A percentile compares a stretch with the other conserved stretches of the same genome.
Evolutionary conservation across 2,797 vertebrate species (phyloP).

Genomic region (Xyrichtys novacula): DNA sequence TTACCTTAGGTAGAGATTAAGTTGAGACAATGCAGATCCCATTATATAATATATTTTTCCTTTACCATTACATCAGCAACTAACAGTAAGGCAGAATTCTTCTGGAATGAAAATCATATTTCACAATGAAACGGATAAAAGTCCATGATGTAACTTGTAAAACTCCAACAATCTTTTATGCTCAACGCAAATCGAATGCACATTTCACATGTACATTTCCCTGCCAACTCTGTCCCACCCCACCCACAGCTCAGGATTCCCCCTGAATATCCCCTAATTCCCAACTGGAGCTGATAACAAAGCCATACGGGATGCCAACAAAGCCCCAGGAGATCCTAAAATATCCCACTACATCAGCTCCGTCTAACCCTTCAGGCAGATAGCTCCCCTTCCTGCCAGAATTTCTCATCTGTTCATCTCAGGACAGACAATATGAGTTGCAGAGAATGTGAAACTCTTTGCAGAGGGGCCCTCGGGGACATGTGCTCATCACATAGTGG

Average conservation of each 20-base stretch:
- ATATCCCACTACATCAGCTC: slow-evolving; percentile 62
- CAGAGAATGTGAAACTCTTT: slow-evolving; percentile 68
- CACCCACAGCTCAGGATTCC: slow-evolving; percentile 58
- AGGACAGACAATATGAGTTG: slow-evolving; percentile 72
- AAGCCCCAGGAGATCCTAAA: slow-evolving; percentile 73
- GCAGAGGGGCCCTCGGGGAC: slow-evolving; percentile 71
- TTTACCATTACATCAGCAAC: slow-evolving; percentile 7
- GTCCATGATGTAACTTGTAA: slow-evolving; percentile 30
- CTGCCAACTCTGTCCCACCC: slow-evolving; percentile 40
- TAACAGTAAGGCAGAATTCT: slow-evolving; percentile 20
- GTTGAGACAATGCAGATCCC: neutral
- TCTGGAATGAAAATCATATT: slow-evolving; percentile 37
- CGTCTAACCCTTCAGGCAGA: slow-evolving; percentile 57
- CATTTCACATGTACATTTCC: slow-evolving; percentile 49
- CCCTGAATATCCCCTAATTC: slow-evolving; percentile 64
- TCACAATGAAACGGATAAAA: slow-evolving; percentile 24
- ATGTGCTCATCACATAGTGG: slow-evolving; percentile 59
- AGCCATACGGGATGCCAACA: slow-evolving; percentile 70
- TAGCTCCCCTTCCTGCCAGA: slow-evolving; percentile 64
- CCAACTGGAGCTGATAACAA: slow-evolving; percentile 70
- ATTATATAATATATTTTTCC: neutral
- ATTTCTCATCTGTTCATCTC: slow-evolving; percentile 75
- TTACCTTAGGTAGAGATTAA: neutral
- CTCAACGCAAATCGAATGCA: slow-evolving; percentile 57
- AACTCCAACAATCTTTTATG: slow-evolving; percentile 15